These are phyloP conservation scores for Caenorhabditis elegans DNA, from an alignment of 1,140 invertebrate genomes.

Conservation along the genomic window WBcel235 BX284606.5:13876001-13876500, in stretches of 20 bases:
- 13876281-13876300: too few relatives aligned
- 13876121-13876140: neutral
- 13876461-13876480: conserved; percentile 18
- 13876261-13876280: neutral
- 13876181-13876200: neutral
- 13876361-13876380: too few relatives aligned
- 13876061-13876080: conserved; percentile 25
- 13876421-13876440: too few relatives aligned
- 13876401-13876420: too few relatives aligned
- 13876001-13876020: neutral
- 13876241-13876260: neutral
- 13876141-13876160: neutral
- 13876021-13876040: conserved; percentile 18
- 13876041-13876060: conserved; percentile 14
- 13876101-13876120: conserved; percentile 3
- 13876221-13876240: neutral
- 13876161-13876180: neutral
- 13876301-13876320: too few relatives aligned
- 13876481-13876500: conserved; percentile 15
- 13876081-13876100: conserved; percentile 31
- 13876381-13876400: too few relatives aligned
- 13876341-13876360: too few relatives aligned
- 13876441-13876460: neutral
- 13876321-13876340: too few relatives aligned
- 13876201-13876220: neutral